Base-by-base conservation (phyloP, 2,797 vertebrate species). In the Toxotes lorentzi region DNA sequence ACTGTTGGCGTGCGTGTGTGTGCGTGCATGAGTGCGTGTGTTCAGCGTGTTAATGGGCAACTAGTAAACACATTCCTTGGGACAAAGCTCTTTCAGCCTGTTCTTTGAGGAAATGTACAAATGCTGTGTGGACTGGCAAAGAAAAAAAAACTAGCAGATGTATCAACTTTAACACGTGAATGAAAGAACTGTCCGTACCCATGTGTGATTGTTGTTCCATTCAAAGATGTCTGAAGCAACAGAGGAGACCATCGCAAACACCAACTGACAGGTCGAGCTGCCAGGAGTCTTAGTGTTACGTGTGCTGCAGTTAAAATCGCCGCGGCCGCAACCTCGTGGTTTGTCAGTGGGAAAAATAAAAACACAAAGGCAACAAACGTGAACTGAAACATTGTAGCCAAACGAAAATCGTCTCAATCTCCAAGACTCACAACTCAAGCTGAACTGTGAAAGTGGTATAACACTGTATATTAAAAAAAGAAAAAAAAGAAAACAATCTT, bases 371-470 rank as follows among this genome's bases (percentile, higher is more conserved):
- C 86, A 80, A 91, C 86, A 86, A 89, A 93, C 71, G 86, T 88
- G 89, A 93, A 94, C 87, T 82, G 88, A 93, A 93, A 78, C 91
- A 92, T 95, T 93, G 93, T 94, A 96, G 95, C 97, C 95, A 94
- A 95, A 96, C 92, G 72, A 84, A 89, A 95, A 96, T 96, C 94
- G 96, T 97, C 97, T 97, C 97, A 97, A 97, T 97, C 96, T 97
- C 96, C 96, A 96, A 95, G 96, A 98, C 96, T 97, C 97, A 97
- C 97, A 97, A 98, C 97, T 97, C 98, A 96, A 98, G 97, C 96
- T 97, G 97, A 99, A 99, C 98, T 99, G 98, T 99, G 98, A 99
- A 99, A 98, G 97, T 99, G 98, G 97, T 99, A 97, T 97, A 98
- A 99, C 98, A 99, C 98, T 99, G 98, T 99, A 99, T 98, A 97